Percentiles rank a stretch among this genome's conserved stretches.
phyloP scores from a whole-genome alignment of 2,888 invertebrate species.

The Mellilla xanthometata region DNA sequence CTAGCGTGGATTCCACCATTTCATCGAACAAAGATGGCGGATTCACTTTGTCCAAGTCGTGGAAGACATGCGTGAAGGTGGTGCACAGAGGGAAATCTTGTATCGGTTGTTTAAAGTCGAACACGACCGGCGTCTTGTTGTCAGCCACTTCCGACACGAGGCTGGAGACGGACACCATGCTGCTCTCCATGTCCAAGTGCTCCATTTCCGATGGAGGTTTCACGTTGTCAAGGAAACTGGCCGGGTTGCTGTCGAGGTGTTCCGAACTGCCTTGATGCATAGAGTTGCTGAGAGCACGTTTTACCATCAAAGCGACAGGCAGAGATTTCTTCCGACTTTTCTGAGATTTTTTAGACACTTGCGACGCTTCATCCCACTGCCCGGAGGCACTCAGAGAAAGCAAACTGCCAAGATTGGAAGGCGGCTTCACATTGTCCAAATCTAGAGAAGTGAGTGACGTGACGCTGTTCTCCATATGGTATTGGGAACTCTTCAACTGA shows the following conservation, averaged over 20 bases:
- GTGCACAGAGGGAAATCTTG: slow-evolving; percentile 73
- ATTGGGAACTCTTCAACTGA: slow-evolving; percentile 56
- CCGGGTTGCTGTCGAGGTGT: slow-evolving; percentile 81
- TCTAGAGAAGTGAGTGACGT: slow-evolving; percentile 85
- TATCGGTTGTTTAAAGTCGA: slow-evolving; percentile 82
- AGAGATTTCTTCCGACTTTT: slow-evolving; percentile 86
- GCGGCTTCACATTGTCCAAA: slow-evolving; percentile 89
- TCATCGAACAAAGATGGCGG: slow-evolving; percentile 89
- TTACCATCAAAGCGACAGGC: slow-evolving; percentile 87
- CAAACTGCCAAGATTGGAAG: slow-evolving; percentile 88
- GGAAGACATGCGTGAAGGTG: slow-evolving; percentile 69
- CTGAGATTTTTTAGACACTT: slow-evolving; percentile 58
- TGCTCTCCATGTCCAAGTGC: slow-evolving; percentile 89
- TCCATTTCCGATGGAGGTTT: slow-evolving; percentile 93
- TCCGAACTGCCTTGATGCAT: slow-evolving; percentile 83
- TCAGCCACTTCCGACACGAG: slow-evolving; percentile 91
- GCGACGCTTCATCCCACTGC: slow-evolving; percentile 72
- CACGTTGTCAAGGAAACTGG: slow-evolving; percentile 89
- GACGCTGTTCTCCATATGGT: slow-evolving; percentile 81
- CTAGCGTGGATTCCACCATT: slow-evolving; percentile 84
- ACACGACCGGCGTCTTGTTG: slow-evolving; percentile 71
- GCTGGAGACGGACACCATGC: slow-evolving; percentile 92
- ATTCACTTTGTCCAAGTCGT: slow-evolving; percentile 86
- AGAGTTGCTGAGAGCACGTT: slow-evolving; percentile 85
- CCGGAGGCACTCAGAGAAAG: slow-evolving; percentile 79